Percentiles rank a stretch among this genome's conserved stretches.
Evolutionary conservation across 1,140 invertebrate genomes (phyloP).

Genomic region (Drosophila sp.): DNA sequence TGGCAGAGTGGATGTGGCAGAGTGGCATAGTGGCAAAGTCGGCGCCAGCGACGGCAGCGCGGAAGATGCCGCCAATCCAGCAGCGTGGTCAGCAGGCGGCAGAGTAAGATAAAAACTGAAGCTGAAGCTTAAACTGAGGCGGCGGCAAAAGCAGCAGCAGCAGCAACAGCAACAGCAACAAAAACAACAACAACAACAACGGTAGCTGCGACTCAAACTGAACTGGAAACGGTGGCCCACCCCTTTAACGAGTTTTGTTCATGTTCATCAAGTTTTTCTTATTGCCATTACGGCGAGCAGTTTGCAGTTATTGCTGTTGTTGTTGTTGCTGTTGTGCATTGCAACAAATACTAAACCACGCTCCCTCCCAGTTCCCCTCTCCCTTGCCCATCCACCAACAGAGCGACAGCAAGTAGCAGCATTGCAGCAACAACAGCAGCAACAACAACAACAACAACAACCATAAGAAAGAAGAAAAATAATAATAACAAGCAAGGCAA

Average conservation of each 20-base stretch:
- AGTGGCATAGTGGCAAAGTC: conserved; percentile 21
- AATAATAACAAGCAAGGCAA: conserved; percentile 48
- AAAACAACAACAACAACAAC: conserved; percentile 10
- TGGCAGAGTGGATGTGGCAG: conserved; percentile 11
- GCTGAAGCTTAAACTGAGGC: conserved; percentile 8
- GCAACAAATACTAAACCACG: conserved; percentile 70
- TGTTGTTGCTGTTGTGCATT: conserved; percentile 56
- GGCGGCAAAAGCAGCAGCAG: conserved; percentile 22
- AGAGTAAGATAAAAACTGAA: conserved; percentile 27
- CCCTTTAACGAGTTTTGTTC: conserved; percentile 71
- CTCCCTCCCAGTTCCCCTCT: not conserved
- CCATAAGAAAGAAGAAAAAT: conserved; percentile 28
- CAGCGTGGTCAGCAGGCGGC: conserved; percentile 58
- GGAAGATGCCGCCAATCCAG: conserved; percentile 76
- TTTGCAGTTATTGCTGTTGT: conserved; percentile 70
- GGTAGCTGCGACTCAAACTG: conserved; percentile 31
- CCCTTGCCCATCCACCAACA: not conserved
- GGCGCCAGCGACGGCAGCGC: conserved; percentile 57
- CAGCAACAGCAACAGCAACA: conserved; percentile 3
- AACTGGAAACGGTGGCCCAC: conserved; percentile 58
- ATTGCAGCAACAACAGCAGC: conserved; percentile 28
- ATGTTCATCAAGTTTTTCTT: conserved; percentile 82
- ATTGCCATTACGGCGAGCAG: conserved; percentile 63
- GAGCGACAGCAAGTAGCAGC: conserved; percentile 46
- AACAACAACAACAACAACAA: conserved; percentile 16